Base-by-base conservation (phyloP, 2,888 invertebrate species). In the Megastigmus dorsalis region DNA sequence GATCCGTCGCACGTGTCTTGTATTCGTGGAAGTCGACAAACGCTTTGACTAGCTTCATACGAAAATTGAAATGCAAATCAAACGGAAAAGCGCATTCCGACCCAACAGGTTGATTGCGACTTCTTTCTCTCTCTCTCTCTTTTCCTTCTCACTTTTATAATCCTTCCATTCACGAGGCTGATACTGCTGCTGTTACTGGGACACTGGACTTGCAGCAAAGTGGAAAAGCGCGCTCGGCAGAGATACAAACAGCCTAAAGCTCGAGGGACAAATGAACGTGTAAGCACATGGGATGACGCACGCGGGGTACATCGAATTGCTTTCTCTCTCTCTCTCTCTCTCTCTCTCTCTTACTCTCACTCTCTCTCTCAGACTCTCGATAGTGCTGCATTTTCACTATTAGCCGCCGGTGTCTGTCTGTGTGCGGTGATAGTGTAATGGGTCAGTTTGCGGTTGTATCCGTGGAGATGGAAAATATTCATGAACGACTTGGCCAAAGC, bases 1-100 rank as follows among this genome's bases (percentile, higher is more conserved):
- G n/a, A n/a, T n/a, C n/a, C n/a, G n/a, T n/a, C n/a, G n/a, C n/a
- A n/a, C n/a, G n/a, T n/a, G n/a, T n/a, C 20, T 41, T 43, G 30
- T 30, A 23, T 45, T 43, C 9, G 15, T 1, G n/a, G 38, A 50
- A 41, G 6, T 41, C 28, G 13, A 13, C 18, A 15, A 30, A 10
- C 7, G 20, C 6, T n/a, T n/a, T n/a, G n/a, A n/a, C n/a, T 60
- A 18, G 18, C 28, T 15, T 13, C 13, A n/a, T 43, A 36, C 48
- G 38, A 57, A 71, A 65, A 71, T 71, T 28, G 38, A 55, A 41
- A 71, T 71, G 54, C 57, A 71, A 71, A 71, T 65, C 57, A 30
- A 55, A 41, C 38, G 18, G 55, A 45, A 65, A 54, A n/a, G 28
- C 13, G 30, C 5, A 41, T 43, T 1, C 50, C 20, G 10, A 0